phyloP scores from a whole-genome alignment of 2,113 vertebrate genomes.

The Oncorhynchus gorbuscha region DNA sequence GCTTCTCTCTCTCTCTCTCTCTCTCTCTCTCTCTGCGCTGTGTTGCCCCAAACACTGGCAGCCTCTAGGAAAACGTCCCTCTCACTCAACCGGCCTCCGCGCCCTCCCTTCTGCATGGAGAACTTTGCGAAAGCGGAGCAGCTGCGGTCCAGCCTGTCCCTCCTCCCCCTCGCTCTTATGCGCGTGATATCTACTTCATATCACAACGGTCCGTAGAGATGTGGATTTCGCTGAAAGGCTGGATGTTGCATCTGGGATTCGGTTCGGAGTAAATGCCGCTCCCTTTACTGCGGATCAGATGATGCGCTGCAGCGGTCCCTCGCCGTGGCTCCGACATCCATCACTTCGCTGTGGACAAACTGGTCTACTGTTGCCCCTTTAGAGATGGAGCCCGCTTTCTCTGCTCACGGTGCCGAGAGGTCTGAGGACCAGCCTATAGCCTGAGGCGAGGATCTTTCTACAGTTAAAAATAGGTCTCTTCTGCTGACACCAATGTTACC shows the following conservation, averaged over 20 bases:
- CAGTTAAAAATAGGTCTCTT: too few relatives aligned
- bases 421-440: too few relatives aligned
- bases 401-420: too few relatives aligned
- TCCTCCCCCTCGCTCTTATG: conserved; percentile 5
- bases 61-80: conserved; percentile 13
- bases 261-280: conserved; percentile 6
- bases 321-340: too few relatives aligned
- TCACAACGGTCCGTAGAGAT: conserved; percentile 20
- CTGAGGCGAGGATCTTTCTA: too few relatives aligned
- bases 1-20: conserved; percentile 22
- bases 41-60: conserved; percentile 22
- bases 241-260: conserved; percentile 30
- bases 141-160: neutral
- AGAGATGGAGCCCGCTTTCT: too few relatives aligned
- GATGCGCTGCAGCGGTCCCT: conserved; percentile 1
- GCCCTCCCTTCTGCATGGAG: neutral
- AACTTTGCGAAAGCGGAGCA: conserved; percentile 20
- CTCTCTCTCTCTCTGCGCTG: conserved; percentile 25
- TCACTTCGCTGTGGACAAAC: too few relatives aligned
- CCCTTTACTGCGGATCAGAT: conserved; percentile 4
- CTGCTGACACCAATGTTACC: too few relatives aligned
- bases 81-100: neutral
- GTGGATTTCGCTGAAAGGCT: conserved; percentile 25
- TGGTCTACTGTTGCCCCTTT: too few relatives aligned
- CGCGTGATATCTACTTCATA: conserved; percentile 26